Evolutionary conservation across 23 tunicate species (phyloP).

Genomic region (Corella eumyota): DNA sequence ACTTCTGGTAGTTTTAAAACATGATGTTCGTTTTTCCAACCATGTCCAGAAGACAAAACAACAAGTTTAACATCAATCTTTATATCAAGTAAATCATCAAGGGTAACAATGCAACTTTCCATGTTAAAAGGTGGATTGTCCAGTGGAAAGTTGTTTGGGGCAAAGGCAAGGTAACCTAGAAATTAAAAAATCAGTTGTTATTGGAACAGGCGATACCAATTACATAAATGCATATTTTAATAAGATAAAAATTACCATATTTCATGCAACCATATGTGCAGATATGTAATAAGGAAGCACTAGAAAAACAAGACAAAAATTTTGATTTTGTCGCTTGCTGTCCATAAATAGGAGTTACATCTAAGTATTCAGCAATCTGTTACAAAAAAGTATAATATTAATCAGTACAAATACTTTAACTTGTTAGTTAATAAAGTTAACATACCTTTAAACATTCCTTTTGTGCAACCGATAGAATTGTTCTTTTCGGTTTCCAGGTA

Average conservation of each 20-base stretch:
- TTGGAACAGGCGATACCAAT: not conserved
- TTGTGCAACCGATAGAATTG: constrained; percentile 19
- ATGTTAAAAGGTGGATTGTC: constrained; percentile 6
- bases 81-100: constrained; percentile 13
- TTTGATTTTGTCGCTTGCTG: constrained; percentile 34
- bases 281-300: constrained; percentile 40
- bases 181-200: not conserved
- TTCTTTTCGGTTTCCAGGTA: constrained; percentile 33
- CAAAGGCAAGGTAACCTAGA: constrained; percentile 41
- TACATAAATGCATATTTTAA: not conserved
- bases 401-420: not conserved
- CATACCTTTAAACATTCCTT: constrained; percentile 57
- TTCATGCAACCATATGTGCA: constrained; percentile 28
- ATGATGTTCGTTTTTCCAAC: constrained; percentile 21
- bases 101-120: constrained; percentile 22
- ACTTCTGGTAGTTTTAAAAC: no score
- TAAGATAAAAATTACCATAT: constrained; percentile 18
- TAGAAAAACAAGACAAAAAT: constrained; percentile 25
- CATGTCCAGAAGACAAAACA: constrained; percentile 54
- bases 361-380: constrained; percentile 61
- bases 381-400: not conserved
- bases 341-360: constrained; percentile 32
- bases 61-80: constrained; percentile 6
- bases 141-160: constrained; percentile 46
- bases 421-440: not conserved